Percentiles rank a stretch among this genome's conserved stretches.
Conservation (phyloP, 2,113 vertebrate genomes). For the Gavialis gangeticus region DNA sequence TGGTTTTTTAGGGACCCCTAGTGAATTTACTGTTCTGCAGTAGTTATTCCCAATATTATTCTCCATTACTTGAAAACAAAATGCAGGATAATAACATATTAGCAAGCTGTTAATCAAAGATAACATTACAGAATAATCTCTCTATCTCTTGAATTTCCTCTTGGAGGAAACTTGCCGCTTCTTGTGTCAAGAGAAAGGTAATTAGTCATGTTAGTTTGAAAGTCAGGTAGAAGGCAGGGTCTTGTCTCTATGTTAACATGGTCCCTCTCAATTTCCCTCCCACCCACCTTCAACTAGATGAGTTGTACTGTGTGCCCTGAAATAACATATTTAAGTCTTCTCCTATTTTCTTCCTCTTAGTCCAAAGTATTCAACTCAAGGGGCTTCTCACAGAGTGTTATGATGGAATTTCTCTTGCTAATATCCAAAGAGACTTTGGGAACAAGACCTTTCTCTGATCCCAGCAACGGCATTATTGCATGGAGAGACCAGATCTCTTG, state of each 20-base stretch:
- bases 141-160: neutral
- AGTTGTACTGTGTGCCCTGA: neutral
- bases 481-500: neutral
- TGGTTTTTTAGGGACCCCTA: neutral
- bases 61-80: neutral
- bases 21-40: neutral
- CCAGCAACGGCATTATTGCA: accelerated
- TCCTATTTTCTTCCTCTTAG: no score
- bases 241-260: no score
- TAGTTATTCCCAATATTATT: neutral
- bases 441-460: neutral
- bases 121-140: neutral
- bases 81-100: neutral
- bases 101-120: neutral
- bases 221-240: no score
- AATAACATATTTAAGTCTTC: neutral
- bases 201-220: no score
- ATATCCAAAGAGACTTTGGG: neutral
- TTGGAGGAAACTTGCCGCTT: no score
- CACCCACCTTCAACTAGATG: neutral
- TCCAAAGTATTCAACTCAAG: no score
- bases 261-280: accelerated
- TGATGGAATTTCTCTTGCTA: neutral
- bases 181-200: no score
- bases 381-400: neutral